Evolutionary conservation across 2,113 vertebrate genomes (phyloP).

Genomic region (Urocynchramus pylzowi): DNA sequence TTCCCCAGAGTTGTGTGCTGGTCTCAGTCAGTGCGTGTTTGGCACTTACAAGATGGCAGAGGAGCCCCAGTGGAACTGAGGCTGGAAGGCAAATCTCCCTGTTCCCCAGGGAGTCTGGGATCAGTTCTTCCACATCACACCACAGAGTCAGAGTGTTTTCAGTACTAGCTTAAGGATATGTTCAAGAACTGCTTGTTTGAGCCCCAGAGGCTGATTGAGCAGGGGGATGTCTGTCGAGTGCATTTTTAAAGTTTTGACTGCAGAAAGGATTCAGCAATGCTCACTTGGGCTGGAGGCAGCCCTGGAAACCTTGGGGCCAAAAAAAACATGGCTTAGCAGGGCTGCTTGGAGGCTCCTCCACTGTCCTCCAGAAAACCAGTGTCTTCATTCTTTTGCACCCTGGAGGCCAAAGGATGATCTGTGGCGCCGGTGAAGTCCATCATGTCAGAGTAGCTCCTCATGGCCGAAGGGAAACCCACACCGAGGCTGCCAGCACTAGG

Average conservation of each 20-base stretch:
- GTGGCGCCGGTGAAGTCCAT: neutral
- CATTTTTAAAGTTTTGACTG: neutral
- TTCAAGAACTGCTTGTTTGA: neutral
- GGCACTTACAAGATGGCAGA: neutral
- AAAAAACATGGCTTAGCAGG: rapidly evolving
- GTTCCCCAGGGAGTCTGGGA: neutral
- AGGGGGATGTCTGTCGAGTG: neutral
- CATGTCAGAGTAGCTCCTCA: neutral
- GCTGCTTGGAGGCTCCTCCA: neutral
- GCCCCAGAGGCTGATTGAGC: neutral
- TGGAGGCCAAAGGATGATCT: neutral
- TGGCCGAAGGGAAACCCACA: neutral
- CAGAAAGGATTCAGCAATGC: neutral
- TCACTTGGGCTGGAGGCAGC: neutral
- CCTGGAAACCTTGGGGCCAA: neutral
- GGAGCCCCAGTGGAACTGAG: neutral
- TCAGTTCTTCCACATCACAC: neutral
- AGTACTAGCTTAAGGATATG: neutral
- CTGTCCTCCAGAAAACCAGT: neutral
- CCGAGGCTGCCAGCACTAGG: neutral
- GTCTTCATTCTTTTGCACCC: neutral
- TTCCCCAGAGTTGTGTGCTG: neutral
- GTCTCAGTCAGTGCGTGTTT: rapidly evolving
- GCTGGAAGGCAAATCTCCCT: neutral
- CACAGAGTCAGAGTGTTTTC: neutral